A percentile compares a stretch with the other conserved stretches of the same genome.
Conservation (phyloP, 2,888 invertebrate genomes). For the Sepiola atlantica region DNA sequence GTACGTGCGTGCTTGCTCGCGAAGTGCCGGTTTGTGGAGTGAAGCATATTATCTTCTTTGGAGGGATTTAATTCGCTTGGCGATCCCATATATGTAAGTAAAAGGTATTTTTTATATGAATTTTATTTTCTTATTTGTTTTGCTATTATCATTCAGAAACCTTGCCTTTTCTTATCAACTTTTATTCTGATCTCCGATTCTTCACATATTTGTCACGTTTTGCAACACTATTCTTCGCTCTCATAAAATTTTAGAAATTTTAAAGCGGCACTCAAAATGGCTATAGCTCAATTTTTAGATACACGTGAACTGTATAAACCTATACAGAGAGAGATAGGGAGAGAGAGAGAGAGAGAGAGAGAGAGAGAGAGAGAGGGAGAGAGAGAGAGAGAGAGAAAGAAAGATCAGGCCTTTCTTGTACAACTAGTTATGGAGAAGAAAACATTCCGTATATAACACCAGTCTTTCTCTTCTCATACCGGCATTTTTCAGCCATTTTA, state of each 20-base stretch:
- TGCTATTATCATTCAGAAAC: neutral
- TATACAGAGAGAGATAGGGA: no score
- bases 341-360: no score
- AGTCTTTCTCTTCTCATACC: no score
- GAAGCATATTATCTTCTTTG: neutral
- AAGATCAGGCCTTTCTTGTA: no score
- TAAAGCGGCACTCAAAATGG: neutral
- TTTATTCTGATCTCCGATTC: neutral
- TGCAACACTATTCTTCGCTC: neutral
- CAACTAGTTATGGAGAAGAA: no score
- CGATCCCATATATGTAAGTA: neutral
- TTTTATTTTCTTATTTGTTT: neutral
- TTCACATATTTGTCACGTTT: neutral
- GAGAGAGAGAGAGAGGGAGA: no score
- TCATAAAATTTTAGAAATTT: no score
- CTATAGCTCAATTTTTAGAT: neutral
- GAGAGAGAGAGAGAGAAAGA: no score
- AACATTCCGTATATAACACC: no score
- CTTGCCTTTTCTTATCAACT: neutral
- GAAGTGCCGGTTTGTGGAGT: no score
- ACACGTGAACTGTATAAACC: neutral
- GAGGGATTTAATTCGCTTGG: neutral
- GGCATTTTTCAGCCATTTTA: no score
- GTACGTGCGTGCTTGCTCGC: neutral
- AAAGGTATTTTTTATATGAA: neutral